Percentiles rank a stretch among this genome's conserved stretches.
Evolutionary conservation across 2,888 invertebrate species (phyloP).

Genomic region (Diarsia dahlii): DNA sequence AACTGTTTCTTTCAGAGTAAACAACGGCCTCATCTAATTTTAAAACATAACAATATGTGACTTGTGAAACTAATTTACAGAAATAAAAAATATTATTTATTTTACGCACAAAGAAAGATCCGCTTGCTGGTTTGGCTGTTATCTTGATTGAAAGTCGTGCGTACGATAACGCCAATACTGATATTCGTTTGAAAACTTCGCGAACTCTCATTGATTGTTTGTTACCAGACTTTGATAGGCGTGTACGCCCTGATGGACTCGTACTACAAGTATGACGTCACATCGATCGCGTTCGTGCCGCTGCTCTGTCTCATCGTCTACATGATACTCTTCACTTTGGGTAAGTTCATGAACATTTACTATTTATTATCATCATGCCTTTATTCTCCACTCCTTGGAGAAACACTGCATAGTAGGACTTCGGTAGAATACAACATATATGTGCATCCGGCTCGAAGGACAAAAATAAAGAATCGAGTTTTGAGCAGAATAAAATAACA

Average conservation of each 20-base stretch:
- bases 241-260: conserved; percentile 85
- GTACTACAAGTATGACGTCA: conserved; percentile 82
- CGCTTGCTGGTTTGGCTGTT: too few species aligned
- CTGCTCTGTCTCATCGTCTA: conserved; percentile 85
- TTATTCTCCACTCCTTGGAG: neutral
- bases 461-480: neutral
- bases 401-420: neutral
- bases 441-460: conserved; percentile 9
- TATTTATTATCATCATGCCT: neutral
- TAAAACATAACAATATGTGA: too few species aligned
- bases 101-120: too few species aligned
- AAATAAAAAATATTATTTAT: too few species aligned
- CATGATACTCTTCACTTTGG: conserved; percentile 87
- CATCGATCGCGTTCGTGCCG: conserved; percentile 82
- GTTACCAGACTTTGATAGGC: conserved; percentile 82
- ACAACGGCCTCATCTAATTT: too few species aligned
- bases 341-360: conserved; percentile 69
- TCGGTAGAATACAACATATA: neutral
- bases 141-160: too few species aligned
- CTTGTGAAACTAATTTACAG: too few species aligned
- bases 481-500: neutral
- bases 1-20: too few species aligned
- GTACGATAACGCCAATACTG: too few species aligned
- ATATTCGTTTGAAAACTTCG: too few species aligned
- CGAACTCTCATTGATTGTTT: neutral